Evolutionary conservation across 2,797 vertebrate species (phyloP).

Genomic region (Antennarius maculatus): DNA sequence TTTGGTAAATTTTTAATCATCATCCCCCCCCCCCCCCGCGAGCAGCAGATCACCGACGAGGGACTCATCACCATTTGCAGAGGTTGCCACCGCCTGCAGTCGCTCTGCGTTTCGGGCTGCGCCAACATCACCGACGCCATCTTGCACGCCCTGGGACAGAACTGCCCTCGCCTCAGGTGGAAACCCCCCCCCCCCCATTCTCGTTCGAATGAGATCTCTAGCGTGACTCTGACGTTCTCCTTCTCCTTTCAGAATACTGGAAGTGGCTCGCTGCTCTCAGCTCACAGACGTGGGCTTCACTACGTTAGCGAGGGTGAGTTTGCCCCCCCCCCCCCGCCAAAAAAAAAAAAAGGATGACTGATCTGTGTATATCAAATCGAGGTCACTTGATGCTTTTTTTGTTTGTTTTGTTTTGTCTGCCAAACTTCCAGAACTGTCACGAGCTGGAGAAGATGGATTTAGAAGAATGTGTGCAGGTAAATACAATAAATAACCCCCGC

Average conservation of each 20-base stretch:
- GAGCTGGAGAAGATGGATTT: constrained; percentile 99
- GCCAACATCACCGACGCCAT: constrained; percentile 98
- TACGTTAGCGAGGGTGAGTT: constrained; percentile 93
- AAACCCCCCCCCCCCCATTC: constrained; percentile 13
- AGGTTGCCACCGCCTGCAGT: constrained; percentile 95
- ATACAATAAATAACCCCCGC: constrained; percentile 50
- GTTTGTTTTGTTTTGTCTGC: neutral
- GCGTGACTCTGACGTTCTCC: constrained; percentile 7
- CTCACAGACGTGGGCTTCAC: constrained; percentile 97
- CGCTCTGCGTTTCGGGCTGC: constrained; percentile 96
- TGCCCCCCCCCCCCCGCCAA: neutral
- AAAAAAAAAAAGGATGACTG: too few relatives aligned
- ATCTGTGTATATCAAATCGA: neutral
- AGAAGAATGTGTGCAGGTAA: constrained; percentile 97
- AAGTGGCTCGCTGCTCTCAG: constrained; percentile 96
- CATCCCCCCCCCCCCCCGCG: constrained; percentile 20
- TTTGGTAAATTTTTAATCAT: constrained; percentile 6
- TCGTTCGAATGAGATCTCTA: too few relatives aligned
- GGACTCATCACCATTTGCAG: constrained; percentile 98
- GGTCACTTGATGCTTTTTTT: neutral
- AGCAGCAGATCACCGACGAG: constrained; percentile 98
- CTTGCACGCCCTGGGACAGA: constrained; percentile 95
- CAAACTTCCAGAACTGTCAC: constrained; percentile 89
- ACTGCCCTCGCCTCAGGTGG: constrained; percentile 95
- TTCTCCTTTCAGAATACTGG: constrained; percentile 88